phyloP scores from a whole-genome alignment of 2,113 vertebrate genomes.

The Porphyrio hochstetteri region DNA sequence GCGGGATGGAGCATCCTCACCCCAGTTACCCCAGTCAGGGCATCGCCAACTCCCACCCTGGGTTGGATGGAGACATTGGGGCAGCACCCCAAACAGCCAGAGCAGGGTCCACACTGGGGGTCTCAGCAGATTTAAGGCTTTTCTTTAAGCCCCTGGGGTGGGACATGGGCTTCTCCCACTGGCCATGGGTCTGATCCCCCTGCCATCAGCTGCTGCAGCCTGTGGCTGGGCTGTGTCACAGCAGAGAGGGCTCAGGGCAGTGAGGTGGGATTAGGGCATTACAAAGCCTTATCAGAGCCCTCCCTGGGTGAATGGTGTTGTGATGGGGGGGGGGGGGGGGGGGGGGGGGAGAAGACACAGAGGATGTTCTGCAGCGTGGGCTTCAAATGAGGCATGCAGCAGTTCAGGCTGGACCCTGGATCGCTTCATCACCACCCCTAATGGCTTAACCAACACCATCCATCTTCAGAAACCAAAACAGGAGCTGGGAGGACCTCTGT shows the following conservation, averaged over 20 bases:
- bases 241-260: not conserved
- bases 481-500: not conserved
- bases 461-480: constrained; percentile 2
- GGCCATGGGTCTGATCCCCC: not conserved
- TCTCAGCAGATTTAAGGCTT: not conserved
- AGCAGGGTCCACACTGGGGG: not conserved
- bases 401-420: not conserved
- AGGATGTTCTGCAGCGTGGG: not conserved
- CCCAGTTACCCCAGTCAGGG: rapidly evolving
- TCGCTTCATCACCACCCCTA: constrained; percentile 38
- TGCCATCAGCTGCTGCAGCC: not conserved
- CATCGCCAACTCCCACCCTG: not conserved
- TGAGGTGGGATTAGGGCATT: not conserved
- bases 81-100: rapidly evolving
- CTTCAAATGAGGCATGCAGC: not conserved
- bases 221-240: not conserved
- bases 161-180: not conserved
- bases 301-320: not conserved
- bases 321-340: not conserved
- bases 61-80: not conserved
- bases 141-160: not conserved
- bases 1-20: rapidly evolving
- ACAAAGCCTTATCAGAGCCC: not conserved
- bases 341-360: not conserved
- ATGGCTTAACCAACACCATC: constrained; percentile 50